Evolutionary conservation across 1,140 invertebrate species (phyloP).

Genomic region (Solen grandis): DNA sequence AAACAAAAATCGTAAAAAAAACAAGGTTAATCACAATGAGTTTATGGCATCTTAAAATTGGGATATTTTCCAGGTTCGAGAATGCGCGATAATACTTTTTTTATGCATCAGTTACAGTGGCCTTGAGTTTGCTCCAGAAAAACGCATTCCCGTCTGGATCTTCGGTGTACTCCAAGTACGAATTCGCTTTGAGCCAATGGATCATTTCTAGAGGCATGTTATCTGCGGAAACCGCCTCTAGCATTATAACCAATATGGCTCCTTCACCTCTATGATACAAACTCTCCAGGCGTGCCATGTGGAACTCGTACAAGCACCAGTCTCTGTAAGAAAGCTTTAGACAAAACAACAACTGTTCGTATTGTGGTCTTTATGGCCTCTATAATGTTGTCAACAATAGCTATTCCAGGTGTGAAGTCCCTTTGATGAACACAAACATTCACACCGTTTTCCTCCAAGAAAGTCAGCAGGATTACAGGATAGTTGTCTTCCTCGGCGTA

Average conservation of each 20-base stretch:
- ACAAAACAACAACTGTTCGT: conserved; percentile 85
- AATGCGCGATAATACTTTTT: conserved; percentile 18
- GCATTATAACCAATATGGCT: conserved; percentile 62
- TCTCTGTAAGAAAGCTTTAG: conserved; percentile 85
- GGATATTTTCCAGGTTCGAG: no score
- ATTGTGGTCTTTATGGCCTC: conserved; percentile 84
- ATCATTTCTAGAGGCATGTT: conserved; percentile 60
- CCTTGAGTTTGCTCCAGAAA: conserved; percentile 59
- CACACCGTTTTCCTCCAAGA: conserved; percentile 52
- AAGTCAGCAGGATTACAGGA: conserved; percentile 26
- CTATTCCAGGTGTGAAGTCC: conserved; percentile 68
- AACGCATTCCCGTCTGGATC: conserved; percentile 37
- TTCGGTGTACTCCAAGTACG: conserved; percentile 63
- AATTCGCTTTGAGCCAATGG: conserved; percentile 56
- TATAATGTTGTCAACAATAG: conserved; percentile 85
- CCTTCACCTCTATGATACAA: conserved; percentile 55
- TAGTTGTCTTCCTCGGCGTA: conserved; percentile 61
- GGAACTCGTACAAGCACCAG: conserved; percentile 86
- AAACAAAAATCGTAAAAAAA: no score
- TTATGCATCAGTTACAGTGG: conserved; percentile 16
- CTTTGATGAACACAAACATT: conserved; percentile 66
- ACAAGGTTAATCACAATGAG: no score
- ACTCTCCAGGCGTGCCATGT: conserved; percentile 76
- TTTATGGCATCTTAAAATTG: no score
- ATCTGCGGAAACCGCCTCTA: conserved; percentile 48